Base-by-base conservation (phyloP, 2,888 invertebrate species). In the Tetragonisca angustula region DNA sequence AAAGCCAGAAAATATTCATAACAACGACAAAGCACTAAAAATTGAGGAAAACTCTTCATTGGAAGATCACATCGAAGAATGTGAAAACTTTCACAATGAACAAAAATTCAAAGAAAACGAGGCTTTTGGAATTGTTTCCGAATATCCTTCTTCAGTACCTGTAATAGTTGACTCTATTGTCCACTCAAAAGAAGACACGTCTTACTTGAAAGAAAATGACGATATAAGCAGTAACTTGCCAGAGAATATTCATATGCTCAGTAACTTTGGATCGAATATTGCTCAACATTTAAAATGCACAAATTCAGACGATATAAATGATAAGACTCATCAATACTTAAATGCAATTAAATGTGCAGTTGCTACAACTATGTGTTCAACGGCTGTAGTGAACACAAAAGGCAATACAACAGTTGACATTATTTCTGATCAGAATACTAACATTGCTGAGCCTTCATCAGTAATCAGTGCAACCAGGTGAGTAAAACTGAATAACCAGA, bases 111-210 rank as follows among this genome's bases (percentile, higher is more conserved):
- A 92, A 73, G 92, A 92, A 76, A 91, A 90, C 69, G 82, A 92
- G 49, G 90, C 91, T 75, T 91, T 91, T 49, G 91, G 90, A 32
- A 91, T 91, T 71, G 91, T 92, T 70, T 92, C 92, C 11, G 92
- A 92, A 76, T 91, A 90, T 79, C 92, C 91, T n/a, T 92, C 91
- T n/a, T 91, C 91, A 52, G 86, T 91, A 21, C 90, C 89, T 72
- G 86, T 87, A 61, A 87, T 80, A 59, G 61, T 54, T 67, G 84
- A 88, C 15, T 52, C 87, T 32, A 70, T 70, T 43, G 79, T 56
- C 21, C 52, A 70, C 49, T 64, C 68, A 21, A 68, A 85, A 68
- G 71, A 32, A 43, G 77, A 76, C 24, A 54, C 50, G 17, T 62
- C 54, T 36, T 74, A 19, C 36, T 43, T 59, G n/a, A 81, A 73